Evolutionary conservation across 2,888 invertebrate species (phyloP), one percentile per base, ranked within the genome.

Genomic region (Hydriomena furcata): DNA sequence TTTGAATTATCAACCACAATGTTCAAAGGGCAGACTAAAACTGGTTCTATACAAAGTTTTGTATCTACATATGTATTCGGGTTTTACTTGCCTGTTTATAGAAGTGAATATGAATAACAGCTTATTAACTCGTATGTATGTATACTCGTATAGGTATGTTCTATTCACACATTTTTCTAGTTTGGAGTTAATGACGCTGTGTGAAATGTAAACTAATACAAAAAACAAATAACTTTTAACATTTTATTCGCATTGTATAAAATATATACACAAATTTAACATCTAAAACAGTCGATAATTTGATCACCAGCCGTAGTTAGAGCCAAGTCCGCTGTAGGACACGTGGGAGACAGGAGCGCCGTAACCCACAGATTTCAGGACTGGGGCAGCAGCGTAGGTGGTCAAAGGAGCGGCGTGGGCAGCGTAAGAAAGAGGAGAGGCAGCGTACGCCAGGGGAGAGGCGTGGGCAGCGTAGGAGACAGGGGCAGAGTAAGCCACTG

Each of bases 261-360:
- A 79, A 82, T 81, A 84, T 79, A 84, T 79, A 82, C 71, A 84
- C 71, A 73, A 68, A 69, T 72, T 70, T 65, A 78, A 82, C 72
- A 78, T 81, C 79, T 82, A 58, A 51, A 72, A 63, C 65, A 76
- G 68, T 71, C 61, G 64, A 68, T 65, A 65, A 67, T 42, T 58
- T 71, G 82, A 83, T 92, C 92, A 94, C 92, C 92, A 94, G 64
- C 91, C 93, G 82, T 94, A 94, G 76, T 79, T 73, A 61, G 92
- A 91, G 59, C 92, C 92, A 48, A 93, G 89, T 52, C 93, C 94
- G 61, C 87, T 91, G 89, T 94, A 94, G 63, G 92, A 82, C 55
- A 92, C 91, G 75, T 94, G 93, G 51, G 94, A 92, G 28, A 93
- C 93, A 49, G 91, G n/a, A n/a, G n/a, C n/a, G n/a, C n/a, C n/a